These are phyloP conservation scores for Porites divaricata DNA, from an alignment of 92 coral and sea anemone genomes.

Conservation along the genomic window DNA sequence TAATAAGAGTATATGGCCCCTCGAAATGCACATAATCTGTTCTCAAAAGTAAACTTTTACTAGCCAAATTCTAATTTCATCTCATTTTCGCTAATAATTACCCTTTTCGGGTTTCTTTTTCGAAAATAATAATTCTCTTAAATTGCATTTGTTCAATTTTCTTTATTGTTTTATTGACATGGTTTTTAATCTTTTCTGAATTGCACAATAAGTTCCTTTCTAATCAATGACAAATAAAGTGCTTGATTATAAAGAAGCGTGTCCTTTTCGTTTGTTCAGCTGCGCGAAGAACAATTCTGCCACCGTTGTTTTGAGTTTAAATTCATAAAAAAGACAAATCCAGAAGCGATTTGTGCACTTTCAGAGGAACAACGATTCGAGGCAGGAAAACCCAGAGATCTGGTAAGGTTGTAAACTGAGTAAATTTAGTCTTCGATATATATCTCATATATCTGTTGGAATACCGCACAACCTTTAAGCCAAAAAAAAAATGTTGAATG, in stretches of 20 bases:
- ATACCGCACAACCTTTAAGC: neutral
- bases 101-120: neutral
- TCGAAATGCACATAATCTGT: constrained; percentile 7
- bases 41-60: constrained; percentile 14
- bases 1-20: neutral
- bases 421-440: neutral
- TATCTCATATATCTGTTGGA: neutral
- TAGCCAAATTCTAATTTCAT: neutral
- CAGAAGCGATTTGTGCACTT: neutral
- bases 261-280: constrained; percentile 26
- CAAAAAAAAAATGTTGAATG: neutral
- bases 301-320: neutral
- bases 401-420: constrained; percentile 16
- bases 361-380: neutral
- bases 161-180: constrained; percentile 20
- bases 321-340: constrained; percentile 18
- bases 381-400: neutral
- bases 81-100: neutral
- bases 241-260: neutral
- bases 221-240: constrained; percentile 21
- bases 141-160: constrained; percentile 13
- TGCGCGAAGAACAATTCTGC: constrained; percentile 8
- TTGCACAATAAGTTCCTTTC: constrained; percentile 13
- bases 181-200: neutral
- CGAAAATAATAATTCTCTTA: neutral